These are phyloP conservation scores for Salvelinus fontinalis DNA, from an alignment of 2,113 vertebrate genomes.

Conservation along the genomic window DNA sequence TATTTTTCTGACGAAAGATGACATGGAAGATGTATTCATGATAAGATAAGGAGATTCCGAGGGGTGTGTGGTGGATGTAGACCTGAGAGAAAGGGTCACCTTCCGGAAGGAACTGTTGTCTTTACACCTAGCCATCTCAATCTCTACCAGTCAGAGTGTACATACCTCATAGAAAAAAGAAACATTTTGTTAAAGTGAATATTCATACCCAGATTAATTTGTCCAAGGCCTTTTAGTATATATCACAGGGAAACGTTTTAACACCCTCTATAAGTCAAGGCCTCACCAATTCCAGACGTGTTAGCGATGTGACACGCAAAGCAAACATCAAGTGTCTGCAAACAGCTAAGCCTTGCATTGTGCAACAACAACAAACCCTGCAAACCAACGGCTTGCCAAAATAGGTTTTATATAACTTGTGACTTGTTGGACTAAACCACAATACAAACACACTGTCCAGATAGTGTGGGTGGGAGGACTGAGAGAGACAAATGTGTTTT, in stretches of 20 bases:
- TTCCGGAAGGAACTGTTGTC: constrained; percentile 4
- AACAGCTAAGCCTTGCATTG: constrained; percentile 28
- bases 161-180: neutral
- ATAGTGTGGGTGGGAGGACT: constrained; percentile 22
- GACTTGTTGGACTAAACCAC: constrained; percentile 41
- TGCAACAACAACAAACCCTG: constrained; percentile 37
- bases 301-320: constrained; percentile 20
- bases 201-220: neutral
- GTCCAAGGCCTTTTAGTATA: too few relatives aligned
- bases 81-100: neutral
- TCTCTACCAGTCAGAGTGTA: neutral
- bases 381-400: constrained; percentile 43
- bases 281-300: constrained; percentile 8
- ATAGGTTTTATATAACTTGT: constrained; percentile 33
- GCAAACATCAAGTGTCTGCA: constrained; percentile 3
- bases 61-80: constrained; percentile 20
- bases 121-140: neutral
- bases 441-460: constrained; percentile 30
- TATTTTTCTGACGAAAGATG: constrained; percentile 53
- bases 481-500: constrained; percentile 50
- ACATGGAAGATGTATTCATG: constrained; percentile 57
- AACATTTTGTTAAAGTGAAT: neutral
- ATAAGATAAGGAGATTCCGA: constrained; percentile 68
- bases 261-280: too few relatives aligned
- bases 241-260: too few relatives aligned